These are phyloP conservation scores for Zaprionus taronus DNA, from an alignment of 1,140 invertebrate genomes.

Conservation along the genomic window DNA sequence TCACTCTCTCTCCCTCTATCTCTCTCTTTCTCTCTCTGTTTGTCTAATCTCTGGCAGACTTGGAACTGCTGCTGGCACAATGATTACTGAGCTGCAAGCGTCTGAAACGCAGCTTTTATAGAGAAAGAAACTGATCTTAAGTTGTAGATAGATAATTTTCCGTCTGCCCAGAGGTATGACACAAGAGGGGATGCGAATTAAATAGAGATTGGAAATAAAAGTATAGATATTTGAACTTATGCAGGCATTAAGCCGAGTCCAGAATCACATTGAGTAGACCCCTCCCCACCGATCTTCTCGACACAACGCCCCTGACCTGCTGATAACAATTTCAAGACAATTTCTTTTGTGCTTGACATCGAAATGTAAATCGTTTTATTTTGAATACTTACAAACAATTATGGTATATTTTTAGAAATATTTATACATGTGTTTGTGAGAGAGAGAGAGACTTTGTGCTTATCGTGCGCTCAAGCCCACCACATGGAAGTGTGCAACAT, in stretches of 20 bases:
- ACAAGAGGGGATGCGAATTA: neutral
- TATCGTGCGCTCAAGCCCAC: conserved; percentile 59
- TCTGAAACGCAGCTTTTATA: conserved; percentile 32
- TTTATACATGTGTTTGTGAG: neutral
- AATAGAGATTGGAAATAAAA: neutral
- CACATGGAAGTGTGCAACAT: conserved; percentile 42
- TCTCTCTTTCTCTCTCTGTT: neutral
- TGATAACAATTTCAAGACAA: conserved; percentile 42
- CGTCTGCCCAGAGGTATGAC: conserved; percentile 13
- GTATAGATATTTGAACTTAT: neutral
- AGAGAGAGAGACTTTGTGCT: neutral
- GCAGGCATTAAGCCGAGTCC: neutral
- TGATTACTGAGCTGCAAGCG: conserved; percentile 33
- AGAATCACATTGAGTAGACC: neutral
- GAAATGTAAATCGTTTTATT: conserved; percentile 22
- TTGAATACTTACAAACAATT: neutral
- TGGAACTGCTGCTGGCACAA: conserved; percentile 2
- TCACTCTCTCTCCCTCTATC: conserved; percentile 3
- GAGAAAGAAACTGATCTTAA: conserved; percentile 45
- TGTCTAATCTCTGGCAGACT: neutral
- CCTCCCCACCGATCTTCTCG: neutral
- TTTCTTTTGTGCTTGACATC: conserved; percentile 47
- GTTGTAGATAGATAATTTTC: conserved; percentile 33
- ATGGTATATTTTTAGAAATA: conserved; percentile 7
- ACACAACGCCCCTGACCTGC: neutral